phyloP scores from a whole-genome alignment of 2,888 invertebrate species.

The Orchestes rusci region DNA sequence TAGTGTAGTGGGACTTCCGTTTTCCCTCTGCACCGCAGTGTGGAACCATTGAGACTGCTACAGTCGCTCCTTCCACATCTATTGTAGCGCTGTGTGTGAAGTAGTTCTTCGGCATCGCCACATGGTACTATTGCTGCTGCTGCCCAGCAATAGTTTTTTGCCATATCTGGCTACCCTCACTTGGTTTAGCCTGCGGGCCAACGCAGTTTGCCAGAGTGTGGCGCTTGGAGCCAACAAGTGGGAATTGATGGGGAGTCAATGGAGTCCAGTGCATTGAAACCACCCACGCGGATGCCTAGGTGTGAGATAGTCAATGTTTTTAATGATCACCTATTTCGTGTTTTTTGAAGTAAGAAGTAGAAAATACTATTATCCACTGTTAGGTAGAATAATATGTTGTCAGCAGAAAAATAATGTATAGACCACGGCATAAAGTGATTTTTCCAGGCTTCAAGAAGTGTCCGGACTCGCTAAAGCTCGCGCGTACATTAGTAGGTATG shows the following conservation, averaged over 20 bases:
- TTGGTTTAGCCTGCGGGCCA: slow-evolving; percentile 19
- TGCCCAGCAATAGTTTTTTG: slow-evolving; percentile 1
- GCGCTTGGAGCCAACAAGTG: slow-evolving; percentile 2
- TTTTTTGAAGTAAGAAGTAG: too few species aligned
- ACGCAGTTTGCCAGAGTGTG: slow-evolving; percentile 15
- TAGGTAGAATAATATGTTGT: too few species aligned
- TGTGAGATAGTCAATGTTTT: too few species aligned
- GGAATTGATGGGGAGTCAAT: slow-evolving; percentile 1
- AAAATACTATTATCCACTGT: too few species aligned
- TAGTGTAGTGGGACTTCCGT: slow-evolving; percentile 11
- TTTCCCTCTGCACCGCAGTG: slow-evolving; percentile 15
- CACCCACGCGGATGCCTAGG: too few species aligned
- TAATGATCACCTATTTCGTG: too few species aligned
- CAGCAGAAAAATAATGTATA: too few species aligned
- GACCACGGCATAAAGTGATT: too few species aligned
- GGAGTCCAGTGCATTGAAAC: too few species aligned
- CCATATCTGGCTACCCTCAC: slow-evolving; percentile 21
- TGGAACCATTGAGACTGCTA: slow-evolving; percentile 15
- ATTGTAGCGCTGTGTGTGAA: slow-evolving; percentile 12
- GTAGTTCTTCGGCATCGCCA: slow-evolving; percentile 9
- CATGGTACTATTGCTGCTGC: slow-evolving; percentile 13
- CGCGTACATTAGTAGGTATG: too few species aligned
- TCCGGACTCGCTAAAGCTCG: too few species aligned
- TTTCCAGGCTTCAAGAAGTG: too few species aligned
- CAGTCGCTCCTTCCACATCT: slow-evolving; percentile 12